Percentiles rank a stretch among this genome's conserved stretches.
These are phyloP conservation scores for Pristis pectinata DNA, from an alignment of 2,797 vertebrate species.

Conservation along the genomic window DNA sequence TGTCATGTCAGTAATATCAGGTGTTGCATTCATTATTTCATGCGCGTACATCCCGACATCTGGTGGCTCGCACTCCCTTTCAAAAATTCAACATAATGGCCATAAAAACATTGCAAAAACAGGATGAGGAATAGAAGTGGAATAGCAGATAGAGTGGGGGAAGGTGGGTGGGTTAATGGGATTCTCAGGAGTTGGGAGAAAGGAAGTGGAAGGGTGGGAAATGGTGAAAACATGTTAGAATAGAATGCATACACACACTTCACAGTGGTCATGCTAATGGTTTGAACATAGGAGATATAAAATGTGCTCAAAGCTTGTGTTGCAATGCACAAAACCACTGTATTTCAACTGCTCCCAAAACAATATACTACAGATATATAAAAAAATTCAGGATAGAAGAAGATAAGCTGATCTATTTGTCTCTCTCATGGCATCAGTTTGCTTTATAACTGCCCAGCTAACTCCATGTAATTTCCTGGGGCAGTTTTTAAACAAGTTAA, in stretches of 20 bases:
- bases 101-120: neutral
- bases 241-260: neutral
- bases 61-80: neutral
- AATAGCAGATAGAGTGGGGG: neutral
- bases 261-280: neutral
- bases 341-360: neutral
- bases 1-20: neutral
- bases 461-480: neutral
- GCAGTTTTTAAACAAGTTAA: neutral
- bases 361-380: neutral
- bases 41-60: neutral
- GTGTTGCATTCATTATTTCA: neutral
- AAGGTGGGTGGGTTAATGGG: neutral
- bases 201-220: neutral
- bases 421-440: neutral
- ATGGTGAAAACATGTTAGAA: neutral
- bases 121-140: neutral
- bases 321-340: neutral
- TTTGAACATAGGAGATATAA: neutral
- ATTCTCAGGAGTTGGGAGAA: no score
- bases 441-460: neutral
- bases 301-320: neutral
- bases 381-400: neutral
- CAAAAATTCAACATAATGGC: neutral
- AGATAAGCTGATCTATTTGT: neutral